phyloP scores from a whole-genome alignment of 1,140 invertebrate species.

The Lepidurus couesii region DNA sequence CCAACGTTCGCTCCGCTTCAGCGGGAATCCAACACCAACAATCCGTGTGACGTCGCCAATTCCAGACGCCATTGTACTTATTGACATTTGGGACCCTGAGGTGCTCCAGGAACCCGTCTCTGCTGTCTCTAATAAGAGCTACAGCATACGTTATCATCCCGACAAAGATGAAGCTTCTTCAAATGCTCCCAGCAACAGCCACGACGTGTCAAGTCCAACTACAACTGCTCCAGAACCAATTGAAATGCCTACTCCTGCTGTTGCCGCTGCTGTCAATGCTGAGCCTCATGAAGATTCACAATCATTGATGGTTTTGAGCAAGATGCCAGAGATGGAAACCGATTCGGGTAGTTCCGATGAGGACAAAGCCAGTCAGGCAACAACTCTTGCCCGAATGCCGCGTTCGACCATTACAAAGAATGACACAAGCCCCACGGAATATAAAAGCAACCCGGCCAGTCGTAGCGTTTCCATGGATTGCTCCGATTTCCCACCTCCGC shows the following conservation, averaged over 20 bases:
- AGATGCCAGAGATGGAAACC: neutral
- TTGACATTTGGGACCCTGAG: conserved; percentile 33
- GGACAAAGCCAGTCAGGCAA: neutral
- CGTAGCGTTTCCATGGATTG: conserved; percentile 1
- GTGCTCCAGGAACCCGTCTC: conserved; percentile 23
- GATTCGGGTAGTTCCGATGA: neutral
- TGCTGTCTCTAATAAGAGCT: conserved; percentile 1
- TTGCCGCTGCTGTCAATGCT: neutral
- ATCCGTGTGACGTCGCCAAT: conserved; percentile 31
- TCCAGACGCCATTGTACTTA: conserved; percentile 28
- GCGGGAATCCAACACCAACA: conserved; percentile 22
- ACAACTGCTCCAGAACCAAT: neutral
- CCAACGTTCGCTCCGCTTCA: neutral
- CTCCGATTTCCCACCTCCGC: neutral
- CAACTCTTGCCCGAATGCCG: neutral
- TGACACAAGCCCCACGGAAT: neutral
- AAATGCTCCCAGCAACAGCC: neutral
- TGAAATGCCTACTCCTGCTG: neutral
- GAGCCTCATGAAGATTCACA: neutral
- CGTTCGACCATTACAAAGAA: neutral
- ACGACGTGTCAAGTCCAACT: neutral
- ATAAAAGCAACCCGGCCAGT: neutral
- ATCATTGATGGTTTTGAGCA: neutral
- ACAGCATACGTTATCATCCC: conserved; percentile 30
- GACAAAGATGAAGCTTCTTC: conserved; percentile 23